Evolutionary conservation across 2,888 invertebrate genomes (phyloP).

Genomic region (Chymomyza caudatula): DNA sequence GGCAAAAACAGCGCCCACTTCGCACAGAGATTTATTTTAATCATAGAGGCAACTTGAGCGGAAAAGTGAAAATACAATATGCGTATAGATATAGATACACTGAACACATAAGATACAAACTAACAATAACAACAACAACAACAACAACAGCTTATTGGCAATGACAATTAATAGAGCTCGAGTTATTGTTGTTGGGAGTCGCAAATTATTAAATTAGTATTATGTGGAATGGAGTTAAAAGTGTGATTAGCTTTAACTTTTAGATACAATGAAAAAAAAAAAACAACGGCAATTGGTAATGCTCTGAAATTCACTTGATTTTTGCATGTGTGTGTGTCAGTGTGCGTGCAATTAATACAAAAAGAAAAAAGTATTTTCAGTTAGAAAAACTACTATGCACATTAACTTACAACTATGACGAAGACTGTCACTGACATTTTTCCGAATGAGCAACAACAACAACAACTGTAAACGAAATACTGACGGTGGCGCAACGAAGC

Average conservation of each 20-base stretch:
- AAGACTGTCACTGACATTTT: too few relatives aligned
- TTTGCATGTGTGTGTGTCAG: neutral
- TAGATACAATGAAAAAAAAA: neutral
- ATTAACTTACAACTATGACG: neutral
- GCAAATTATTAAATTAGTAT: slow-evolving; percentile 71
- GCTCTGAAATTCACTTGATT: neutral
- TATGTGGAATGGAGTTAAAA: slow-evolving; percentile 72
- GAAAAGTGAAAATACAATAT: slow-evolving; percentile 44
- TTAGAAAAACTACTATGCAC: neutral
- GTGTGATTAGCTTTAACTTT: slow-evolving; percentile 63
- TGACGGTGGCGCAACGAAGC: too few relatives aligned
- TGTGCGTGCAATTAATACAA: neutral
- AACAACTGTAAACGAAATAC: neutral
- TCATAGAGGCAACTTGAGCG: slow-evolving; percentile 10
- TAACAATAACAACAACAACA: neutral
- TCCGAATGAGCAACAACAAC: neutral
- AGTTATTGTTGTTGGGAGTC: slow-evolving; percentile 36
- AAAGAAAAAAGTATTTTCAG: neutral
- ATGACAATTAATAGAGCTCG: neutral
- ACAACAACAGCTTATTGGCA: neutral
- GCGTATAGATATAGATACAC: neutral
- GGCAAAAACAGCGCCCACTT: neutral
- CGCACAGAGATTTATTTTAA: slow-evolving; percentile 33
- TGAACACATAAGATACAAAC: neutral
- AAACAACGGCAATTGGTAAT: neutral